These are phyloP conservation scores for Mormyrops boulengeri DNA, from an alignment of 2,797 vertebrate species.

Conservation along the genomic window DNA sequence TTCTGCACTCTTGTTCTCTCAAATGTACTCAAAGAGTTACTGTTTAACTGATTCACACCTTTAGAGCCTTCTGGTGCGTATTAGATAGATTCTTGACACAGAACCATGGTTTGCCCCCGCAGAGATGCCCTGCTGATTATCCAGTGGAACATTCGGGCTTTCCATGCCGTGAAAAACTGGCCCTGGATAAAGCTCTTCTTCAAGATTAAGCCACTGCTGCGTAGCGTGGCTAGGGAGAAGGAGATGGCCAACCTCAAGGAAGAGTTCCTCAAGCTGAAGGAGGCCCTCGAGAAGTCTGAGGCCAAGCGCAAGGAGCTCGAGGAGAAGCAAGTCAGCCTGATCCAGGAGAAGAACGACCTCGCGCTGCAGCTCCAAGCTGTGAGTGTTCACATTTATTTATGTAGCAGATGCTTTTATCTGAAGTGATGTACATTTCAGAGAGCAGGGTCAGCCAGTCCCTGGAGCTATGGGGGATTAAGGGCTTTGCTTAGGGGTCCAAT, in stretches of 20 bases:
- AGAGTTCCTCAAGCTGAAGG: conserved; percentile 57
- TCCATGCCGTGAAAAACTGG: conserved; percentile 88
- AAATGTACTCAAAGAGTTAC: not conserved
- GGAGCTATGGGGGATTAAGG: not conserved
- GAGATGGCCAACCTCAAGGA: conserved; percentile 59
- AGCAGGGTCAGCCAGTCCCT: not conserved
- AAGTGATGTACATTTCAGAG: not conserved
- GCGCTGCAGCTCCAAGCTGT: conserved; percentile 81
- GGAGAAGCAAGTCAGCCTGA: conserved; percentile 84
- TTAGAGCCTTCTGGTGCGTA: not conserved
- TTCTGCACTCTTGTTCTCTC: not conserved
- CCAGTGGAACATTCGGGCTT: conserved; percentile 89
- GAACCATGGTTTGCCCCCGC: conserved; percentile 38
- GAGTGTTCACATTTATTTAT: conserved; percentile 43
- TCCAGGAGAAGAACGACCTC: conserved; percentile 81
- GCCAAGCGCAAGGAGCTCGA: conserved; percentile 83
- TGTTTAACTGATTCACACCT: not conserved
- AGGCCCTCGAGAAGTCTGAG: conserved; percentile 70
- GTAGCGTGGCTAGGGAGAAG: conserved; percentile 79
- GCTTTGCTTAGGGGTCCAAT: not conserved
- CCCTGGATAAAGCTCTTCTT: conserved; percentile 94
- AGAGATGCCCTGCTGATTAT: conserved; percentile 88
- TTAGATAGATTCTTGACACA: not conserved
- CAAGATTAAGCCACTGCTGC: conserved; percentile 87
- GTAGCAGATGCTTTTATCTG: not conserved